Conservation (phyloP, 2,113 vertebrate genomes). For the Peromyscus leucopus region DNA sequence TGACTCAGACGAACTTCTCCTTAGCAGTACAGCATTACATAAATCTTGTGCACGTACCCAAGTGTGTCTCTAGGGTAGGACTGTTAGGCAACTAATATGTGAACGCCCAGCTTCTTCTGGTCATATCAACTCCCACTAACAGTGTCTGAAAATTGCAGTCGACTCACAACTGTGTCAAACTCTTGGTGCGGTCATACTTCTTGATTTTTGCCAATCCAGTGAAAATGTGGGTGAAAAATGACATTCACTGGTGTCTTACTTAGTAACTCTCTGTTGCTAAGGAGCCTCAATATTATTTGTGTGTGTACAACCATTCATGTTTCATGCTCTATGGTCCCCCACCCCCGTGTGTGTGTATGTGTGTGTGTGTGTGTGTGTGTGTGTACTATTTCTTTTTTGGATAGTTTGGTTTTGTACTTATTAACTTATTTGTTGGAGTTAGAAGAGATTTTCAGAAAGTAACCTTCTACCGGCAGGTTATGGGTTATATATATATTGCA, state of each 20-base stretch:
- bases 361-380: neutral
- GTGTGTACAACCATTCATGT: neutral
- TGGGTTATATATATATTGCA: neutral
- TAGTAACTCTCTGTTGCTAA: neutral
- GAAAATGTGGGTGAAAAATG: neutral
- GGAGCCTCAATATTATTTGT: neutral
- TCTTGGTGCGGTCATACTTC: neutral
- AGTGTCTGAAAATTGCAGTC: neutral
- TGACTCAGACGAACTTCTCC: neutral
- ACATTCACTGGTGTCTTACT: neutral
- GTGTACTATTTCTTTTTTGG: neutral
- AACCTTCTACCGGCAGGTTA: neutral
- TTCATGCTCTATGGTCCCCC: neutral
- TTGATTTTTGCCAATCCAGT: constrained; percentile 6
- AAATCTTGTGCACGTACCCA: neutral
- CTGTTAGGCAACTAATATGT: neutral
- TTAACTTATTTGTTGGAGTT: constrained; percentile 56
- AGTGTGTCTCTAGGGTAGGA: constrained; percentile 7
- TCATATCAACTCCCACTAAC: constrained; percentile 8
- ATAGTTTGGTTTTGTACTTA: constrained; percentile 6
- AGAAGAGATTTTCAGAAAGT: neutral
- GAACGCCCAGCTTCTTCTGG: constrained; percentile 3
- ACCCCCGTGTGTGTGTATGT: neutral
- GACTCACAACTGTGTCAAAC: neutral
- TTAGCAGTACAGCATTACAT: neutral